Base-by-base conservation (phyloP, 2,888 invertebrate genomes). In the Cecidostiba fungosa region DNA sequence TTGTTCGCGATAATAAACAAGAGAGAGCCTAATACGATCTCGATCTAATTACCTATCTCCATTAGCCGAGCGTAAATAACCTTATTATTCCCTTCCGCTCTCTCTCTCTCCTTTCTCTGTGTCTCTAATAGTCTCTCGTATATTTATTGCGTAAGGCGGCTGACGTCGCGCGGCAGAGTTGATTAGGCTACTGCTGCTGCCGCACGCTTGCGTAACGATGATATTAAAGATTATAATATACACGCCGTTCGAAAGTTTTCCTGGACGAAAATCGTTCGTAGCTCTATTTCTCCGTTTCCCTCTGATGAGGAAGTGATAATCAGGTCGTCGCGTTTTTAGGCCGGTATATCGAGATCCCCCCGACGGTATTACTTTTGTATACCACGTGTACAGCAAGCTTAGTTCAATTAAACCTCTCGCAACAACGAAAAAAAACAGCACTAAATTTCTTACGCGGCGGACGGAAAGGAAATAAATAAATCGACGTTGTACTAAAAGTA, bases 151-250 rank as follows among this genome's bases (percentile, higher is more conserved):
- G 50, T 66, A 76, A 66, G 32, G 6, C n/a, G 72, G 47, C 23
- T 4, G 2, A 16, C 47, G 78, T 47, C 32, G 29, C n/a, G 10
- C 79, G 69, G 32, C 19, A 54, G 54, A 70, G 47, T 84, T 73
- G 74, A 79, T 79, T 84, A 79, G 74, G 74, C 74, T 59, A 6
- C 54, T n/a, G 6, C 47, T 8, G 47, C 47, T 50, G 78, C 32
- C n/a, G 14, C 47, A 19, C 50, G 19, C 19, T 74, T 76, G 32
- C 74, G 54, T 39, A 79, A 79, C 54, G 79, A 32, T 39, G 69
- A 69, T 62, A 76, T 84, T 76, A 79, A 79, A 79, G 74, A 79
- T 84, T 79, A 76, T 26, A 59, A 62, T 10, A 26, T 10, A 62
- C 47, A 14, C 16, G 19, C 4, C 82, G 47, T 74, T 84, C 47